Conservation (phyloP, 2,888 invertebrate species). For the Brachylomia viminalis region DNA sequence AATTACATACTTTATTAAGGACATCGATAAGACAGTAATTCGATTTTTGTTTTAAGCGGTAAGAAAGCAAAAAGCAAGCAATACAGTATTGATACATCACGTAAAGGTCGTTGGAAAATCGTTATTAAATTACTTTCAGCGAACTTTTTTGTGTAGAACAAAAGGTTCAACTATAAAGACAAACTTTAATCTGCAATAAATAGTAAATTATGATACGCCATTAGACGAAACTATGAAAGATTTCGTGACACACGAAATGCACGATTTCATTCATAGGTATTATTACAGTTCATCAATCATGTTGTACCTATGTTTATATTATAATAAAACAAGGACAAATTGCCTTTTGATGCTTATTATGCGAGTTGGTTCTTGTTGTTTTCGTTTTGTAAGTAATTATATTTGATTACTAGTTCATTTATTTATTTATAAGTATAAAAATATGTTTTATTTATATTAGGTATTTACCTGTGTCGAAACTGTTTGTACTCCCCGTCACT, state of each 20-base stretch:
- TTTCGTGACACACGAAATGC: slow-evolving; percentile 50
- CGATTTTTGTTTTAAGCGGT: neutral
- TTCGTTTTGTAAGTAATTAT: too few species aligned
- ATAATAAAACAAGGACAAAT: slow-evolving; percentile 5
- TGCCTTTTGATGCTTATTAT: neutral
- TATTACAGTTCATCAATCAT: slow-evolving; percentile 43
- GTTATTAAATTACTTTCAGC: neutral
- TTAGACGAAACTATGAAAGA: slow-evolving; percentile 10
- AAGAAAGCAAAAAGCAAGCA: neutral
- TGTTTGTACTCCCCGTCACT: too few species aligned
- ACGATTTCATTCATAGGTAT: slow-evolving; percentile 9
- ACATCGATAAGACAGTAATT: neutral
- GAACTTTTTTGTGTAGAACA: slow-evolving; percentile 7
- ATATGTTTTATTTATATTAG: too few species aligned
- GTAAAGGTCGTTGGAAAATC: neutral
- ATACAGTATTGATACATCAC: neutral
- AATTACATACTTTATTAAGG: too few species aligned
- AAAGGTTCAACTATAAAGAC: neutral
- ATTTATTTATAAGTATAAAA: too few species aligned
- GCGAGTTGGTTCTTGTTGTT: too few species aligned
- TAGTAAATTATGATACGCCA: slow-evolving; percentile 8
- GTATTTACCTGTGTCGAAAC: too few species aligned
- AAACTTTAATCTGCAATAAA: slow-evolving; percentile 15
- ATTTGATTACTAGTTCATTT: too few species aligned
- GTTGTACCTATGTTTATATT: neutral